Evolutionary conservation across 2,797 vertebrate species (phyloP).

Genomic region (Takifugu ocellatus): DNA sequence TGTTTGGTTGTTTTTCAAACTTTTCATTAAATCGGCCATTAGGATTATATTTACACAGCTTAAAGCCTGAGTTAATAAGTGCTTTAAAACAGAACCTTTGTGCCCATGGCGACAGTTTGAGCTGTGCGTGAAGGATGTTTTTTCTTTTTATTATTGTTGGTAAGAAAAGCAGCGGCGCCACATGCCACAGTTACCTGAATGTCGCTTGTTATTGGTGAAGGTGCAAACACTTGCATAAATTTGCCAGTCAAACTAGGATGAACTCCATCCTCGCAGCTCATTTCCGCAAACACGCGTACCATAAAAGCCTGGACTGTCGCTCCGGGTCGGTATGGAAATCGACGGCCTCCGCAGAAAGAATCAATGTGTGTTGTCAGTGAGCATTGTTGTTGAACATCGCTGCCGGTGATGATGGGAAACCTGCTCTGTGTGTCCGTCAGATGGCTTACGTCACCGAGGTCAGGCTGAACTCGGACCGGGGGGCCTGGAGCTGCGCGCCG

Average conservation of each 20-base stretch:
- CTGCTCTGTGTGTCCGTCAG: constrained; percentile 42
- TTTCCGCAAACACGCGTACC: constrained; percentile 7
- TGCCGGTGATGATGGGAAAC: neutral
- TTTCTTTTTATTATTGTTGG: neutral
- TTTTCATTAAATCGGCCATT: neutral
- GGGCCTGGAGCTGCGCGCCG: constrained; percentile 41
- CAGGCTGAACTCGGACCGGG: constrained; percentile 39
- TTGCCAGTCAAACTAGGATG: constrained; percentile 72
- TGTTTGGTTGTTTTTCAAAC: neutral
- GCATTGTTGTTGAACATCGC: neutral
- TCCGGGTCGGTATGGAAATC: neutral
- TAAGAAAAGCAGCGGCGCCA: neutral
- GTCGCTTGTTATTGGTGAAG: constrained; percentile 22
- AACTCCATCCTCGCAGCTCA: constrained; percentile 19
- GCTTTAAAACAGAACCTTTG: neutral
- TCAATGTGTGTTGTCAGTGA: neutral
- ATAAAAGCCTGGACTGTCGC: neutral
- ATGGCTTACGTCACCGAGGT: constrained; percentile 67
- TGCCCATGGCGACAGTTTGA: neutral
- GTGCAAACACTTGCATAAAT: constrained; percentile 68
- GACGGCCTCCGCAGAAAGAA: neutral
- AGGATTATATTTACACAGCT: neutral
- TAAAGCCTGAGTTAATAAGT: too few species aligned
- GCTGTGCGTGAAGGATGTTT: neutral
- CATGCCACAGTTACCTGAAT: constrained; percentile 19